These are phyloP conservation scores for Arge pagana DNA, from an alignment of 2,888 invertebrate species.

Conservation along the genomic window DNA sequence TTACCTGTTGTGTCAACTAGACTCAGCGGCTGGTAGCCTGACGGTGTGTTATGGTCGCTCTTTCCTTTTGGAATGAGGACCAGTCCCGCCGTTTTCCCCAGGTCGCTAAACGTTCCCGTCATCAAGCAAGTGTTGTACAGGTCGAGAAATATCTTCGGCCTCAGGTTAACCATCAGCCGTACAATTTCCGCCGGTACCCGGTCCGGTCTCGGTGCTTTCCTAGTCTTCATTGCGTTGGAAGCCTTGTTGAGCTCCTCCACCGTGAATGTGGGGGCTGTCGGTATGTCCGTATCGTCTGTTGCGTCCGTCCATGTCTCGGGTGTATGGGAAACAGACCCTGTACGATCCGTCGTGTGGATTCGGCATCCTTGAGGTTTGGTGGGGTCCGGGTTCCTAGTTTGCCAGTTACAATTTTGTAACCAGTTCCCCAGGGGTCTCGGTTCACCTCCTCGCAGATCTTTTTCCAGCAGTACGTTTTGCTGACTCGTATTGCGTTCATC, in stretches of 20 bases:
- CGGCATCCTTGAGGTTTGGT: constrained; percentile 14
- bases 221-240: background rate
- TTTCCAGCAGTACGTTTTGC: too few species aligned
- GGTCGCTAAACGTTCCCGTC: constrained; percentile 24
- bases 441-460: constrained; percentile 20
- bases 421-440: constrained; percentile 24
- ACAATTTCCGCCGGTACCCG: constrained; percentile 32
- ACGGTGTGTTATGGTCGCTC: background rate
- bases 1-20: constrained; percentile 3
- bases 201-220: background rate
- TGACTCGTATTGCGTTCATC: too few species aligned
- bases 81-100: constrained; percentile 32
- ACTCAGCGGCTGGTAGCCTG: background rate
- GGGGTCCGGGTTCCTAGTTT: too few species aligned
- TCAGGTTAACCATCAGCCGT: constrained; percentile 18
- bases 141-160: constrained; percentile 22
- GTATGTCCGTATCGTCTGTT: background rate
- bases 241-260: background rate
- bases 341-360: constrained; percentile 15
- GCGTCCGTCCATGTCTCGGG: background rate
- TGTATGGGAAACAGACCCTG: constrained; percentile 21
- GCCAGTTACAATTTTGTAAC: constrained; percentile 24
- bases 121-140: constrained; percentile 16
- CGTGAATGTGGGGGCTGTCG: constrained; percentile 1
- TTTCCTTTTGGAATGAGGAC: constrained; percentile 26